Evolutionary conservation across 2,113 vertebrate species (phyloP).

Genomic region (Hucho hucho): DNA sequence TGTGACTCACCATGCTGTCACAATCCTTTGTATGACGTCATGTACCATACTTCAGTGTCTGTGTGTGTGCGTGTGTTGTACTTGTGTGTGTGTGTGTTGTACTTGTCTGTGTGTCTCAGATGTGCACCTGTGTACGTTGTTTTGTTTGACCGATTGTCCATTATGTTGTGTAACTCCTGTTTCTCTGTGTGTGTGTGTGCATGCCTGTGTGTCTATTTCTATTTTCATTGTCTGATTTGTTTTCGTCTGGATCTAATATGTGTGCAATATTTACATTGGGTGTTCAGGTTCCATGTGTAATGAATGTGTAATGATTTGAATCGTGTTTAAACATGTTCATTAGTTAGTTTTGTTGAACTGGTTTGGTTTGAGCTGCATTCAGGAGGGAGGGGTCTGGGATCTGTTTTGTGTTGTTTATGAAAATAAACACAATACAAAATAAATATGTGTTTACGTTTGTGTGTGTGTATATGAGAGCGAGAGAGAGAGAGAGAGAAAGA

Average conservation of each 20-base stretch:
- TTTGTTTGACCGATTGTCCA: not conserved
- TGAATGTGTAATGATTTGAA: not conserved
- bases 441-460: no score
- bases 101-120: not conserved
- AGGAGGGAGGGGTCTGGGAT: not conserved
- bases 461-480: no score
- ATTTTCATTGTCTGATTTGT: no score
- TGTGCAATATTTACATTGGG: no score
- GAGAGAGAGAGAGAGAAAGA: no score
- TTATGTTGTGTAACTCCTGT: not conserved
- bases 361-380: not conserved
- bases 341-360: not conserved
- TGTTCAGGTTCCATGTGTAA: not conserved
- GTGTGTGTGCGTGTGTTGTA: no score
- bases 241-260: no score
- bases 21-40: constrained; percentile 7
- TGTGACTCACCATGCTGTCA: constrained; percentile 59
- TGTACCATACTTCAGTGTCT: not conserved
- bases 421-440: not conserved
- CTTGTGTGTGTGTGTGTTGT: no score
- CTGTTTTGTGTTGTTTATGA: not conserved
- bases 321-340: not conserved
- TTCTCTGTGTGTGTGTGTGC: not conserved
- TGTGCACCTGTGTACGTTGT: not conserved
- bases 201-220: no score